Base-by-base conservation (phyloP, 2,888 invertebrate species). In the Caenorhabditis drosophilae region DNA sequence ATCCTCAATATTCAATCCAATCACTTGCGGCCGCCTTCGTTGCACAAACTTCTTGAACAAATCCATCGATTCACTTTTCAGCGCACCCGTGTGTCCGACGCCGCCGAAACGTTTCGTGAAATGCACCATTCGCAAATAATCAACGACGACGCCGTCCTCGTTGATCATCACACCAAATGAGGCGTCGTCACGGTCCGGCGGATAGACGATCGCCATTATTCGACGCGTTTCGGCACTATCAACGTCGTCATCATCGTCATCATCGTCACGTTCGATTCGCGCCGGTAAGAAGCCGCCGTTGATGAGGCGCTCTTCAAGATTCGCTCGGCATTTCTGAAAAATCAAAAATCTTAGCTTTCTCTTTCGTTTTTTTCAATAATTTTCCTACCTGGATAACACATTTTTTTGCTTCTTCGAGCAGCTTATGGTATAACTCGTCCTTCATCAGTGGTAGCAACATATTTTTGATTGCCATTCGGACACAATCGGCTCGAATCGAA, bases 21-120 rank as follows among this genome's bases (percentile, higher is more conserved):
- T 89, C 15, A 93, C 91, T 85, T 98, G 97, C 0, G 98, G 98
- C 80, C 92, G 93, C 85, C 94, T 93, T 22, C 89, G 88, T 0
- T 89, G 86, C 50, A 99, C 91, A 79, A 98, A 95, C 31, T 70
- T 61, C 38, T 76, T 67, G 57, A 83, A 64, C 36, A 63, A 53
- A 1, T 73, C 72, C 73, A 82, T 60, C 16, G 77, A 74, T 23
- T 75, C 68, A 7, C 54, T 73, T 62, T 76, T 79, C 26, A 70
- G 56, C 7, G 44, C 49, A 16, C 45, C 56, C 9, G 71, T 71
- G 31, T 66, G 53, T 3, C 57, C 68, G 52, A 36, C 36, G 12
- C 56, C 49, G 11, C 45, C 26, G 6, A 25, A 61, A 36, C 73
- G 57, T 44, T 91, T 92, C 54, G 92, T 86, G 51, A 98, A 86